Evolutionary conservation across 2,888 invertebrate genomes (phyloP), one percentile per base, ranked within the genome.

Genomic region (Brenthis daphne): DNA sequence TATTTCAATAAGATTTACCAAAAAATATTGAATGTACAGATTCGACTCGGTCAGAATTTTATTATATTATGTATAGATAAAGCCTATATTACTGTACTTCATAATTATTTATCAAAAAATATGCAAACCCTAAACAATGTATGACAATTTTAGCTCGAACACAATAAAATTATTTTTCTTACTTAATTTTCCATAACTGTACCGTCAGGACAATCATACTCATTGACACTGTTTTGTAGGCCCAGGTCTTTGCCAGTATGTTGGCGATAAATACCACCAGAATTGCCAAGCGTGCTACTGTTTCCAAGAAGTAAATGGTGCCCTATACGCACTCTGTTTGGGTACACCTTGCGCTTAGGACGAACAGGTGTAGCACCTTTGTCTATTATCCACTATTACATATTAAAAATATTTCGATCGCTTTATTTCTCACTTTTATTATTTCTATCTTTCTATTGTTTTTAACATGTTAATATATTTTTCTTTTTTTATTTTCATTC

Each of bases 281-380:
- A 67, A 71, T 56, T 82, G 82, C 58, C 79, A 79, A 70, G 80
- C 79, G 14, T 82, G 82, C 75, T 74, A 64, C 77, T 82, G 82
- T 76, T 68, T 75, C 61, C 67, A 60, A 56, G 75, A 74, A 24
- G 66, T 54, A 51, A 67, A 64, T 55, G 79, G 79, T 37, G 70
- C 65, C 51, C 74, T 81, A 57, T 75, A 73, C 72, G 73, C 79
- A 24, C 57, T 75, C 13, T 81, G 81, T 68, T 67, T 76, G 68
- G 79, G 80, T 57, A 74, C 67, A 48, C 79, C 80, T 70, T 82
- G 82, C 77, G 70, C 69, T 63, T 79, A 78, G 79, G 73, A 63
- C 50, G 56, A 67, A 53, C 64, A 74, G 71, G 68, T 71, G 55
- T 64, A 70, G 56, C 54, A 61, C 53, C 37, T 8, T 50, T 50